Evolutionary conservation across 2,888 invertebrate genomes (phyloP), one percentile per base, ranked within the genome.

Genomic region (Amphiduros pacificus): DNA sequence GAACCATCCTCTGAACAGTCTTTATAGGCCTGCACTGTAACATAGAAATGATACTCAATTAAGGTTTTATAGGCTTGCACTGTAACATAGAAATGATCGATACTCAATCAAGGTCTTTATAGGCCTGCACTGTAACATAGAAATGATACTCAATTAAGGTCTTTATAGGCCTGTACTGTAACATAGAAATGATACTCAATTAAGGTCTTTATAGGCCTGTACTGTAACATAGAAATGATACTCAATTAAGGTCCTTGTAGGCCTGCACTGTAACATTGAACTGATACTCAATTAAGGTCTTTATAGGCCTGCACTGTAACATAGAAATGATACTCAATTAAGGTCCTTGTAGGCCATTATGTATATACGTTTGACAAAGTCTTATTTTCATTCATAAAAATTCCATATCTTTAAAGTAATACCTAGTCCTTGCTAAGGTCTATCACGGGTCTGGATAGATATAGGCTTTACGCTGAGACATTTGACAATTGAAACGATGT

Each of bases 1-100:
- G 89, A 88, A 22, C 91, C 94, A 77, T 91, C 88, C 26, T 84
- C 82, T 64, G 88, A 89, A 82, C 94, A 94, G 74, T 89, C 88
- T 83, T 92, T 91, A 83, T 91, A 91, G 2, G 71, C 74, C 14
- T 28, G 60, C 48, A 66, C 70, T 70, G 61, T 20, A 62, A 55
- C 17, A 49, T 22, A 44, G 28, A n/a, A n/a, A 1, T 26, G 11
- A 17, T 9, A 49, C 9, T 14, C 36, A 36, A 14, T 36, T 36
- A 36, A 36, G 17, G 36, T 14, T 14, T 36, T 36, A 14, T 17
- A 14, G 36, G 11, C 36, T 36, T 36, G 17, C 36, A 36, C 11
- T 14, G 17, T 36, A 9, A 9, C n/a, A n/a, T n/a, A n/a, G n/a
- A n/a, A n/a, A n/a, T n/a, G n/a, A n/a, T n/a, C n/a, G n/a, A n/a